Evolutionary conservation across 2,797 vertebrate genomes (phyloP).

Genomic region (Pipistrellus pygmaeus): DNA sequence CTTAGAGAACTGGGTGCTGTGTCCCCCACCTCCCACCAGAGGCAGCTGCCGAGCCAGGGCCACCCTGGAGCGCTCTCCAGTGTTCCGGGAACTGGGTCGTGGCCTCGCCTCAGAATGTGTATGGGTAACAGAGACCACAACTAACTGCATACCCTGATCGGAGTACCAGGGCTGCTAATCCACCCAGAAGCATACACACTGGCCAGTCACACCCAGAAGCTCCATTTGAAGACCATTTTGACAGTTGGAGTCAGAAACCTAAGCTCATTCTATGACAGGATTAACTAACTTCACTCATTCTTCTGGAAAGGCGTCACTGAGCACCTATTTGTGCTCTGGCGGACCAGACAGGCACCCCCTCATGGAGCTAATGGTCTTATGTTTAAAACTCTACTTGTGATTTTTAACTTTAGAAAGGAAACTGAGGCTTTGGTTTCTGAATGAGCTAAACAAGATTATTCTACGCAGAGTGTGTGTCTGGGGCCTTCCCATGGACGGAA

Average conservation of each 20-base stretch:
- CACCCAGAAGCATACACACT: neutral
- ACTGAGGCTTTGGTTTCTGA: constrained; percentile 4
- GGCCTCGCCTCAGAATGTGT: neutral
- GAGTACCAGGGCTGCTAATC: neutral
- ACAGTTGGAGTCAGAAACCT: neutral
- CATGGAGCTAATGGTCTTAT: neutral
- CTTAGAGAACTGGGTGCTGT: fast-evolving
- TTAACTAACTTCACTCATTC: neutral
- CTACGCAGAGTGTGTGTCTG: neutral
- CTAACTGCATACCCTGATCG: neutral
- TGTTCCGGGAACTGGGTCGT: neutral
- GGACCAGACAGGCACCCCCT: neutral
- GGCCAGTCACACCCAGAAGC: neutral
- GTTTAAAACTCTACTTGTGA: neutral
- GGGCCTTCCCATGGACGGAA: neutral
- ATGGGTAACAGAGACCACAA: neutral
- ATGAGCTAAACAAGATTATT: neutral
- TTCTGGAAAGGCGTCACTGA: neutral
- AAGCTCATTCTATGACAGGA: neutral
- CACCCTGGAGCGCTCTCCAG: fast-evolving
- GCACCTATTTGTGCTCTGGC: fast-evolving
- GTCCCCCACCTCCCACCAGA: fast-evolving
- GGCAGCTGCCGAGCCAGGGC: fast-evolving
- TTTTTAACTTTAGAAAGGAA: constrained; percentile 44
- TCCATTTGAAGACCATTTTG: neutral